Evolutionary conservation across 1,140 invertebrate species (phyloP).

Genomic region (Bathynomus jamesi): DNA sequence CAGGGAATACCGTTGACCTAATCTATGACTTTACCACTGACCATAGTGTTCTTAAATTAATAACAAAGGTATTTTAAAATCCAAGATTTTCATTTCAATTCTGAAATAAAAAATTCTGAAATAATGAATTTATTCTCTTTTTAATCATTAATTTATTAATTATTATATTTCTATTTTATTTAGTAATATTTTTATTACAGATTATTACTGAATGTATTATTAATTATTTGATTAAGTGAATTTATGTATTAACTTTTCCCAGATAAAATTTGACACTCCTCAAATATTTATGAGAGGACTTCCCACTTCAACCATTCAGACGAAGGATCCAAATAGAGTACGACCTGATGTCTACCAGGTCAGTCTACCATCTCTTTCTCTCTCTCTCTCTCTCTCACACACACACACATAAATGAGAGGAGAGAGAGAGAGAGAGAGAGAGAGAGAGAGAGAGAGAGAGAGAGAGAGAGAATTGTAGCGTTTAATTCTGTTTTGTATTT

Average conservation of each 20-base stretch:
- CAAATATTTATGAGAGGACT: slow-evolving; percentile 24
- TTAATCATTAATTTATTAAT: background rate
- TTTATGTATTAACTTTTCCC: background rate
- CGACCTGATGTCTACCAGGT: slow-evolving; percentile 24
- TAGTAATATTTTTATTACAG: background rate
- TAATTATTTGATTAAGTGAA: background rate
- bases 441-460: too few species aligned
- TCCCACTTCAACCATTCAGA: slow-evolving; percentile 17
- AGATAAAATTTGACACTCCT: slow-evolving; percentile 28
- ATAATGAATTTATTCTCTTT: background rate
- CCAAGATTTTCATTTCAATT: background rate
- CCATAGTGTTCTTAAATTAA: too few species aligned
- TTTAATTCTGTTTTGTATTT: too few species aligned
- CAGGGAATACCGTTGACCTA: too few species aligned
- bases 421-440: too few species aligned
- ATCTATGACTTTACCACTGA: too few species aligned
- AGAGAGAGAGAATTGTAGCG: too few species aligned
- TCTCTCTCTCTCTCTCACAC: too few species aligned
- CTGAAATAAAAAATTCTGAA: background rate
- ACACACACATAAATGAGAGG: too few species aligned
- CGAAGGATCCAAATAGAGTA: slow-evolving; percentile 6
- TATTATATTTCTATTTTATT: background rate
- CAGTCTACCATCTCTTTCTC: background rate
- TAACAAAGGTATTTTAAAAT: background rate
- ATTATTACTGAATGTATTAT: background rate